Conservation (phyloP, 2,888 invertebrate species). For the Eristalinus aeneus region DNA sequence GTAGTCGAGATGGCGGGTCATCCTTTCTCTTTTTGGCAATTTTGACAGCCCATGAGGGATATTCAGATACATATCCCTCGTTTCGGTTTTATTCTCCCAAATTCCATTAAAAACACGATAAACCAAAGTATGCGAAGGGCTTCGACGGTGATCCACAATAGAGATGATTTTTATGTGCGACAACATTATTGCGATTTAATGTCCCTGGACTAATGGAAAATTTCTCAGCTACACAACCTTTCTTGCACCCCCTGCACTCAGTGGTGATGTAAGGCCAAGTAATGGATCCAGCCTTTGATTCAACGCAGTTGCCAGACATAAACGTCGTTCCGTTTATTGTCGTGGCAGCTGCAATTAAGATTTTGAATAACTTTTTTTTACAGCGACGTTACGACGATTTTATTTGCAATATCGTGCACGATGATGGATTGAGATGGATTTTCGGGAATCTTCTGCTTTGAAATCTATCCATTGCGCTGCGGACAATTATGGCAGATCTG, state of each 20-base stretch:
- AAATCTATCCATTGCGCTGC: too few species aligned
- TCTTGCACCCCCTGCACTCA: not conserved
- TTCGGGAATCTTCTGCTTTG: not conserved
- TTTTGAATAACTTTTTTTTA: not conserved
- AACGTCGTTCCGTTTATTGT: not conserved
- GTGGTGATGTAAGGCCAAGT: not conserved
- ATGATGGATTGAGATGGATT: not conserved
- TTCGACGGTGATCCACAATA: constrained; percentile 29
- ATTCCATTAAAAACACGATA: constrained; percentile 56
- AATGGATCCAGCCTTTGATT: constrained; percentile 29
- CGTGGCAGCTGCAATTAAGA: not conserved
- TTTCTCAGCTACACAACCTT: not conserved
- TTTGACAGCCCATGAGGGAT: constrained; percentile 15
- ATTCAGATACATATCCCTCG: constrained; percentile 28
- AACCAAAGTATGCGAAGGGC: constrained; percentile 7
- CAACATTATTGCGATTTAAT: constrained; percentile 43
- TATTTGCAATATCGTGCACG: not conserved
- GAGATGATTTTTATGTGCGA: constrained; percentile 54
- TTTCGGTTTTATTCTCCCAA: constrained; percentile 41
- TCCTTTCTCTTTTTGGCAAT: constrained; percentile 35
- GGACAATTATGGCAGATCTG: not conserved
- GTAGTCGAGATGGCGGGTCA: not conserved
- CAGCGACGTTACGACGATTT: not conserved
- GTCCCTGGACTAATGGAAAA: constrained; percentile 42
- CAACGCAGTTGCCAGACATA: not conserved